phyloP scores from a whole-genome alignment of 2,113 vertebrate species.

The Antennarius striatus region DNA sequence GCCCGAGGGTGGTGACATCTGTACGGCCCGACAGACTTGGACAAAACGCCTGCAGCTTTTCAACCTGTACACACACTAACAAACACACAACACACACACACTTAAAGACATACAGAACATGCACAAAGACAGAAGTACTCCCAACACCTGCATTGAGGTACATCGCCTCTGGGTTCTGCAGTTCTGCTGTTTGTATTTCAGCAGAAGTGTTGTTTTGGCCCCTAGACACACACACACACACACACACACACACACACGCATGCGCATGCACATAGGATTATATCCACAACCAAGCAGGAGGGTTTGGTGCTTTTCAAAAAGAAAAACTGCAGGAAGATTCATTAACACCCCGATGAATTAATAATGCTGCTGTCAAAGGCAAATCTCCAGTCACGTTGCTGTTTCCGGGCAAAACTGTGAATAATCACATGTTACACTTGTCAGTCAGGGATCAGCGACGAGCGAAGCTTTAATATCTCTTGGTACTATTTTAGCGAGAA shows the following conservation, averaged over 20 bases:
- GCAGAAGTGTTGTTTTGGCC: slow-evolving; percentile 49
- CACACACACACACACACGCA: neutral
- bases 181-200: slow-evolving; percentile 51
- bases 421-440: slow-evolving; percentile 8
- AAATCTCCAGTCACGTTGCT: slow-evolving; percentile 18
- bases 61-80: neutral
- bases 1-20: slow-evolving; percentile 51
- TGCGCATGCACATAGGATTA: neutral
- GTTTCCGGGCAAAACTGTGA: slow-evolving; percentile 25
- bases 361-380: slow-evolving; percentile 53
- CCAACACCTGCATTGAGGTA: slow-evolving; percentile 36
- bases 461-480: slow-evolving; percentile 2
- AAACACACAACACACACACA: neutral
- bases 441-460: slow-evolving; percentile 14
- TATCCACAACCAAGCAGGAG: neutral
- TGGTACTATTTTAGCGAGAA: neutral
- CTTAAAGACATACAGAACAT: neutral
- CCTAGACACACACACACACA: slow-evolving; percentile 29
- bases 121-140: slow-evolving; percentile 9
- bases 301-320: slow-evolving; percentile 8
- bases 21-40: slow-evolving; percentile 23
- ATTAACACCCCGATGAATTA: slow-evolving; percentile 65
- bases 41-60: slow-evolving; percentile 40
- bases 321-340: slow-evolving; percentile 45
- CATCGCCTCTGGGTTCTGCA: slow-evolving; percentile 37